phyloP scores from a whole-genome alignment of 2,113 vertebrate species.

The Rhegmatorhina hoffmannsi region DNA sequence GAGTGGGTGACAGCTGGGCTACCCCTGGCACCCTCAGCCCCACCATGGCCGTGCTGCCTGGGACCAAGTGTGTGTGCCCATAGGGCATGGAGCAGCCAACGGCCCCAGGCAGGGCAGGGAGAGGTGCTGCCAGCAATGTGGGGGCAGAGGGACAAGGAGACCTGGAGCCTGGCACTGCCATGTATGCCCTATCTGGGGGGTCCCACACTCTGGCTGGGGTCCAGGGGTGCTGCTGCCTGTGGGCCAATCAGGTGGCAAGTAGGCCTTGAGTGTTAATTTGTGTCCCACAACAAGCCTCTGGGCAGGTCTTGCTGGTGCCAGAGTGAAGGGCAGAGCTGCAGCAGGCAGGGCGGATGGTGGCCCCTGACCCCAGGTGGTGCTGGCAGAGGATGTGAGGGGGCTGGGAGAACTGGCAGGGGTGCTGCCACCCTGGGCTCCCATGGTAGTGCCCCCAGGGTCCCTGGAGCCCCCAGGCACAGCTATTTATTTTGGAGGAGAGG shows the following conservation, averaged over 20 bases:
- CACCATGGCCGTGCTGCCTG: neutral
- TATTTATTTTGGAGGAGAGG: fast-evolving
- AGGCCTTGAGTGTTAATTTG: neutral
- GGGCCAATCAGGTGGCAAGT: neutral
- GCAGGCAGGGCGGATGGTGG: neutral
- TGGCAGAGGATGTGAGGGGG: neutral
- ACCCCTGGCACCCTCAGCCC: neutral
- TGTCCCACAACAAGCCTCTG: neutral
- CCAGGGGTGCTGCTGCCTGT: neutral
- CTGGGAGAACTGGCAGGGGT: neutral
- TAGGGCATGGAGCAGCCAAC: fast-evolving
- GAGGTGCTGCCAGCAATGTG: neutral
- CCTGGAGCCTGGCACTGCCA: neutral
- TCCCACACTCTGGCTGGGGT: neutral
- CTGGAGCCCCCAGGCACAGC: neutral
- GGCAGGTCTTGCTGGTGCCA: neutral
- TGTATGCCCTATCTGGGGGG: neutral
- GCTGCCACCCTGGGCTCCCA: neutral
- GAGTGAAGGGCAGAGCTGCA: neutral
- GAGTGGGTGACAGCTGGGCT: neutral
- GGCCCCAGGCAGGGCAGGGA: neutral
- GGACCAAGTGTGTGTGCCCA: neutral
- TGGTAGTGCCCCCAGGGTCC: neutral
- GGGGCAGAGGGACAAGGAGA: neutral
- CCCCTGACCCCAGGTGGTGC: neutral